Evolutionary conservation across 2,113 vertebrate genomes (phyloP).

Genomic region (Prionailurus viverrinus): DNA sequence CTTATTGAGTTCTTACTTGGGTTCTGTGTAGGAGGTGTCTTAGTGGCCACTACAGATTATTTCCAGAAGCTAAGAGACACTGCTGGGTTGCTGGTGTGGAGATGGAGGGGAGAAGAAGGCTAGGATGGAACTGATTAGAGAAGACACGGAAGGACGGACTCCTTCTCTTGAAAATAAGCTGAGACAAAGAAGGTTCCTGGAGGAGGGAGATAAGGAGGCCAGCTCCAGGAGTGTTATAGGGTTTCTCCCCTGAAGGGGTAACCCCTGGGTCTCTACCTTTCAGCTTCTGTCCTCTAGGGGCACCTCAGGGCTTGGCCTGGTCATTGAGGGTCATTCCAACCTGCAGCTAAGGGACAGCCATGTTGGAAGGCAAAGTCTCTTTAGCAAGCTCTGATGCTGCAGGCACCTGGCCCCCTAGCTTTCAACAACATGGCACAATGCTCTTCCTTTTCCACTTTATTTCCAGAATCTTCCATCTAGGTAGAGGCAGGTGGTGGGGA

Average conservation of each 20-base stretch:
- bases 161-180: background rate
- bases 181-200: background rate
- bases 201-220: background rate
- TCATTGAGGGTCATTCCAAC: background rate
- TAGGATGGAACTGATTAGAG: fast-evolving
- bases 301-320: background rate
- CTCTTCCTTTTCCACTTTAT: background rate
- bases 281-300: background rate
- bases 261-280: no score
- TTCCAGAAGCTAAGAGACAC: background rate
- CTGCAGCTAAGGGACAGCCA: no score
- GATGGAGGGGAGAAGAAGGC: background rate
- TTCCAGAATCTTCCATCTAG: background rate
- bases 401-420: background rate
- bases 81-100: background rate
- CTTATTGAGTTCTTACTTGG: no score
- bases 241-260: background rate
- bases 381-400: no score
- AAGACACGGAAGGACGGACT: fast-evolving
- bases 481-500: background rate
- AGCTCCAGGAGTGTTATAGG: background rate
- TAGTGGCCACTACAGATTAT: background rate
- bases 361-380: background rate
- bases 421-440: background rate
- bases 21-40: background rate